Base-by-base conservation (phyloP, 1,140 invertebrate genomes). In the Mesaphorura yosii region DNA sequence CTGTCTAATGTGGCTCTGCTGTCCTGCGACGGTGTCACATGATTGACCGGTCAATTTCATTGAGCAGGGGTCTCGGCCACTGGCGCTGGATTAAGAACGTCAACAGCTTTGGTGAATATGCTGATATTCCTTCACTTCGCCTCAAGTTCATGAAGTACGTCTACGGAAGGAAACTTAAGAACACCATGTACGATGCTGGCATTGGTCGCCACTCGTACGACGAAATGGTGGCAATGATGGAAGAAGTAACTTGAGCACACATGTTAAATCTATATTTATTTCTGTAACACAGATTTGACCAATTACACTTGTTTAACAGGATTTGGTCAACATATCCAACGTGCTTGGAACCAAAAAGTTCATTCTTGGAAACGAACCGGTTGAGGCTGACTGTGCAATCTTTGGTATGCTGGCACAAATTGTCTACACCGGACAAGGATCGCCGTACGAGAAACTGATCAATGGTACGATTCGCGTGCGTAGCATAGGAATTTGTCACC, bases 371-470 rank as follows among this genome's bases (percentile, higher is more conserved):
- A 64, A 71, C 3, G 45, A 66, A 28, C 67, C 70, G 0, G 60
- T 56, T 38, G 68, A 69, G 51, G 65, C 66, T 14, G 72, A 74
- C 54, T 72, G 70, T 63, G 63, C 66, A 14, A 49, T 72, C 23
- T 74, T 74, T 64, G 72, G 69, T 6, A 65, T 68, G 57, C 42
- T 74, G 27, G 60, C 60, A 6, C 69, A 70, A 59, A 57, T 68
- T 17, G 42, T 68, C 12, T 72, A 67, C 66, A 67, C 67, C 40
- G 66, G 68, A 57, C 67, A 66, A 0, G 64, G 58, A 10, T 66
- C 66, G 15, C 64, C 58, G 0, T 65, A 64, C 50, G 64, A 66
- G 50, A 60, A 58, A 14, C 58, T 67, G 6, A 48, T 66, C 2
- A 62, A 58, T 51, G 64, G 66, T 67, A 44, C 51, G 40, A n/a